These are phyloP conservation scores for Haliclystus octoradiatus DNA, from an alignment of 30 jellyfish, hydroid and myxozoan genomes.

Conservation along the genomic window DNA sequence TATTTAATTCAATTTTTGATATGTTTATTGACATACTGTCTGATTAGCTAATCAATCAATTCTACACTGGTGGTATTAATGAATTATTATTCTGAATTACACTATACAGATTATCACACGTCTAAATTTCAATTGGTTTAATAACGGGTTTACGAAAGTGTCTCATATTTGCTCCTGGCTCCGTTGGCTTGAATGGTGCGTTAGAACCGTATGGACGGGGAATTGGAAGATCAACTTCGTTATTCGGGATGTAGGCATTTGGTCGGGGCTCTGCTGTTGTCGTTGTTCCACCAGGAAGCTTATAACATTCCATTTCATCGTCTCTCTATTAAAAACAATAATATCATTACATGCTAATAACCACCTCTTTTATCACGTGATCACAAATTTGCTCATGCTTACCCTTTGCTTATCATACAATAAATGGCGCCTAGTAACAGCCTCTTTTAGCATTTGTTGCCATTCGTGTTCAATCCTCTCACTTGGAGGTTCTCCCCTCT, in stretches of 20 bases:
- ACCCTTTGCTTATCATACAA: slow-evolving; percentile 28
- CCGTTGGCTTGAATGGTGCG: slow-evolving; percentile 88
- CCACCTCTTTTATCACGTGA: not conserved
- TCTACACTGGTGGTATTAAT: no score
- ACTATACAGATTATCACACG: no score
- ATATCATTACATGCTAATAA: no score
- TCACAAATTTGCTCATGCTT: not conserved
- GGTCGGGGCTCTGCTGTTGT: slow-evolving; percentile 97
- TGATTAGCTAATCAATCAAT: no score
- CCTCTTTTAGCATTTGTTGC: slow-evolving; percentile 54
- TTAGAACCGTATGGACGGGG: slow-evolving; percentile 87
- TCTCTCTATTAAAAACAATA: slow-evolving; percentile 31
- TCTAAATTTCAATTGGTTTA: slow-evolving; percentile 77
- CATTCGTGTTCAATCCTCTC: slow-evolving; percentile 75
- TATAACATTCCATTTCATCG: slow-evolving; percentile 47
- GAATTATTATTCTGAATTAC: no score
- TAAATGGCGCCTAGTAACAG: slow-evolving; percentile 13
- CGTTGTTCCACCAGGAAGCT: slow-evolving; percentile 68
- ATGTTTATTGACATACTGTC: no score
- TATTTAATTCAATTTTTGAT: no score
- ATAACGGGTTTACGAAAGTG: slow-evolving; percentile 78
- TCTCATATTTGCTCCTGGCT: slow-evolving; percentile 77
- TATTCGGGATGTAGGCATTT: slow-evolving; percentile 89
- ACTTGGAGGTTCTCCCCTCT: slow-evolving; percentile 79
- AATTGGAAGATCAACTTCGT: slow-evolving; percentile 61